Conservation (phyloP, 2,888 invertebrate species). For the Watsonalla cultraria region DNA sequence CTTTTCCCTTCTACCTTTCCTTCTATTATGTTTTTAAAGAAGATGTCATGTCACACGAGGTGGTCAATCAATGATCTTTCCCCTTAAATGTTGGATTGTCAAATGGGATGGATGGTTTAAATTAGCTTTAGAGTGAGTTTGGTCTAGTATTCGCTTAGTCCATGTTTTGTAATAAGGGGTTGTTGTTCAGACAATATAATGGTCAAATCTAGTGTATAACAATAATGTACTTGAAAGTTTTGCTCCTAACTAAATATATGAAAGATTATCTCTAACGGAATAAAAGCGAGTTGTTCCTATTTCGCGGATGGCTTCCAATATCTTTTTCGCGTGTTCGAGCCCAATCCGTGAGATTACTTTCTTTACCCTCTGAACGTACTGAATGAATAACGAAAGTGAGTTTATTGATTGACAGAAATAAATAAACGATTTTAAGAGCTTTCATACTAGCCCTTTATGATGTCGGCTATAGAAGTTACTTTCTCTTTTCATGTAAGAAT, state of each 20-base stretch:
- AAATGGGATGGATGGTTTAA: too few species aligned
- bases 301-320: conserved; percentile 55
- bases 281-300: conserved; percentile 47
- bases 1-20: too few species aligned
- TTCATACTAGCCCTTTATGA: conserved; percentile 8
- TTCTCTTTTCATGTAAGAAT: not conserved
- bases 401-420: conserved; percentile 50
- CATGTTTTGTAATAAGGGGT: too few species aligned
- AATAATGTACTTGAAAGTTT: conserved; percentile 21
- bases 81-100: too few species aligned
- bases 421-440: conserved; percentile 36
- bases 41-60: too few species aligned
- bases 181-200: too few species aligned
- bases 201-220: not conserved
- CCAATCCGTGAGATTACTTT: conserved; percentile 57
- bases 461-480: not conserved
- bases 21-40: too few species aligned
- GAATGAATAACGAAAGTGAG: conserved; percentile 52
- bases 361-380: conserved; percentile 45
- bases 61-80: too few species aligned
- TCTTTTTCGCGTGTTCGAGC: conserved; percentile 58
- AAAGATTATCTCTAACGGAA: conserved; percentile 44
- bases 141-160: too few species aligned
- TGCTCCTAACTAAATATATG: conserved; percentile 30
- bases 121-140: too few species aligned